phyloP scores from a whole-genome alignment of 2,113 vertebrate genomes.

The Artemisiospiza belli region DNA sequence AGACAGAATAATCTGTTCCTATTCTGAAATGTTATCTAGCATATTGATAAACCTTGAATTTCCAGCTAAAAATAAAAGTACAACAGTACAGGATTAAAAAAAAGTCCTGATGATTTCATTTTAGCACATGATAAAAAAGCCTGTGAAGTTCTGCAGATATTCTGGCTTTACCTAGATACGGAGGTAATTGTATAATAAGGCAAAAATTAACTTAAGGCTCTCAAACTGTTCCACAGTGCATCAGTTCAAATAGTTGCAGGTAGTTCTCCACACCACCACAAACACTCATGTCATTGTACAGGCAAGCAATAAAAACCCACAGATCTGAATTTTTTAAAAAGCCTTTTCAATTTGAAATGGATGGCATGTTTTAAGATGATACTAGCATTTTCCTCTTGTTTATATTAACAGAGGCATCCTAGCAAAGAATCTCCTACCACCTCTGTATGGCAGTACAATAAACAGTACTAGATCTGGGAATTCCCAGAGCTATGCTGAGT shows the following conservation, averaged over 20 bases:
- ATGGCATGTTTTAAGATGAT: background rate
- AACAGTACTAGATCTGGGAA: background rate
- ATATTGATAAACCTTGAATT: background rate
- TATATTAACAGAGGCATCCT: background rate
- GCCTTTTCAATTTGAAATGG: background rate
- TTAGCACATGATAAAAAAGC: accelerated
- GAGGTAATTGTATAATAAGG: background rate
- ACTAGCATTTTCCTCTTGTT: background rate
- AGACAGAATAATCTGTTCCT: background rate
- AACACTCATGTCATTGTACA: background rate
- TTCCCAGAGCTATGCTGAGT: background rate
- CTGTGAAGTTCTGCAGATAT: background rate
- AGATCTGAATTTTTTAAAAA: background rate
- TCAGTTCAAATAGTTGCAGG: background rate
- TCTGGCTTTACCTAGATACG: background rate
- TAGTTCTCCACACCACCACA: background rate
- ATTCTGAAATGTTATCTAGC: background rate
- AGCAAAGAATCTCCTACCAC: background rate
- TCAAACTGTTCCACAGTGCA: background rate
- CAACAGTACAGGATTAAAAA: background rate
- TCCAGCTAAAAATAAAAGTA: background rate
- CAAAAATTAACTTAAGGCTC: background rate
- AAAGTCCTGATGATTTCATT: background rate
- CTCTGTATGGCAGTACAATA: background rate
- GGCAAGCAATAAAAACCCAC: background rate